Evolutionary conservation across 53 echinoderm and acorn worm species (phyloP), one percentile per base, ranked within the genome.

Genomic region (Temnopleurus reevesii): DNA sequence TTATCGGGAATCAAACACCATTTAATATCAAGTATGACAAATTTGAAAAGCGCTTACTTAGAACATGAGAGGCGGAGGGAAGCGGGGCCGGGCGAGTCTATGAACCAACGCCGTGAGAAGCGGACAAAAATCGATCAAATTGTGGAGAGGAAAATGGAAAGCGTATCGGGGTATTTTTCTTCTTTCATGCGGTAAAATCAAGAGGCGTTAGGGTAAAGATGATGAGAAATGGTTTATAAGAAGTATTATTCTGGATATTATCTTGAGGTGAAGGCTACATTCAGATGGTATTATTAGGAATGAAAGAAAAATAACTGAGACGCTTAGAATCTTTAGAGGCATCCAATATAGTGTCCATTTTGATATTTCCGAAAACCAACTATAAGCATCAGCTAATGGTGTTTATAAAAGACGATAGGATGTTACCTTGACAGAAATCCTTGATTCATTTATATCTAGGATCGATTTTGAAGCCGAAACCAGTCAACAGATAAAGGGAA

Each of bases 1-100:
- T 83, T 81, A 83, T 49, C 46, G 49, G 83, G 21, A 83, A 56
- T 83, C 31, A 83, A 83, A 83, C 56, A 83, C 83, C 83, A 53
- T 53, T 35, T 55, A 28, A 53, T 31, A 83, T 83, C 53, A 83
- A 81, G 49, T 55, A 79, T 47, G 79, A 79, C 49, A 79, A 79
- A 79, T 79, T 79, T 79, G 28, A 79, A 55, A 83, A 56, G 55
- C 31, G 34, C 21, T 34, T 30, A 55, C 49, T 55, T 31, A 83
- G 83, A 53, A 30, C 34, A 83, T 54, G 56, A 55, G 23, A 36
- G 24, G 29, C 55, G 83, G 27, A 83, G 36, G 27, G 83, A 36
- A 83, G 41, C 27, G 19, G n/a, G n/a, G n/a, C n/a, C n/a, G n/a
- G n/a, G n/a, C n/a, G 31, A 28, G 38, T 71, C 41, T 71, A 71